A percentile compares a stretch with the other conserved stretches of the same genome.
Conservation (phyloP, 2,888 invertebrate species). For the Argyresthia goedartella region DNA sequence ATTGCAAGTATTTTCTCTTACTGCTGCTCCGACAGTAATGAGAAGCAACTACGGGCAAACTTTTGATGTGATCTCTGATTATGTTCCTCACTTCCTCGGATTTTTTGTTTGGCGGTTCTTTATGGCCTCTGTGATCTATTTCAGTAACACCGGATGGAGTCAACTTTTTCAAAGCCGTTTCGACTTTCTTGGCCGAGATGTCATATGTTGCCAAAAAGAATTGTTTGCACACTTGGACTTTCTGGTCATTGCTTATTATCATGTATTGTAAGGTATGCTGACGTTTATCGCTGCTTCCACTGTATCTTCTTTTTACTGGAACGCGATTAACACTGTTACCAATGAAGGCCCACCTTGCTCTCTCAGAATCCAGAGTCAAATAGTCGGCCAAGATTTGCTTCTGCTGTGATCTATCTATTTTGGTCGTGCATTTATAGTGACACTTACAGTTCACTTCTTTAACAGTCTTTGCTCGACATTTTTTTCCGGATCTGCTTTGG, state of each 20-base stretch:
- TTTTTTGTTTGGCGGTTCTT: conserved; percentile 6
- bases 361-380: conserved; percentile 1
- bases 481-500: not conserved
- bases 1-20: conserved; percentile 8
- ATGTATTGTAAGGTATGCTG: not conserved
- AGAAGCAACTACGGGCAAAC: not conserved
- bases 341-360: conserved; percentile 4
- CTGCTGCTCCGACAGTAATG: not conserved
- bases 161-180: not conserved
- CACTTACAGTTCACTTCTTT: not conserved
- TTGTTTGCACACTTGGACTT: not conserved
- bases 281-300: not conserved
- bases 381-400: not conserved
- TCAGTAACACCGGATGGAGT: not conserved
- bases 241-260: not conserved
- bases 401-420: not conserved
- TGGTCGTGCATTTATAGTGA: not conserved
- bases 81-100: conserved; percentile 4
- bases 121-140: conserved; percentile 2
- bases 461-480: not conserved
- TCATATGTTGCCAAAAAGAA: not conserved
- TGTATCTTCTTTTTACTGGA: not conserved
- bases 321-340: not conserved
- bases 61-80: conserved; percentile 3
- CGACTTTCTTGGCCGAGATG: not conserved